A percentile compares a stretch with the other conserved stretches of the same genome.
These are phyloP conservation scores for Eurosta solidaginis DNA, from an alignment of 1,140 invertebrate species.

Conservation along the genomic window DNA sequence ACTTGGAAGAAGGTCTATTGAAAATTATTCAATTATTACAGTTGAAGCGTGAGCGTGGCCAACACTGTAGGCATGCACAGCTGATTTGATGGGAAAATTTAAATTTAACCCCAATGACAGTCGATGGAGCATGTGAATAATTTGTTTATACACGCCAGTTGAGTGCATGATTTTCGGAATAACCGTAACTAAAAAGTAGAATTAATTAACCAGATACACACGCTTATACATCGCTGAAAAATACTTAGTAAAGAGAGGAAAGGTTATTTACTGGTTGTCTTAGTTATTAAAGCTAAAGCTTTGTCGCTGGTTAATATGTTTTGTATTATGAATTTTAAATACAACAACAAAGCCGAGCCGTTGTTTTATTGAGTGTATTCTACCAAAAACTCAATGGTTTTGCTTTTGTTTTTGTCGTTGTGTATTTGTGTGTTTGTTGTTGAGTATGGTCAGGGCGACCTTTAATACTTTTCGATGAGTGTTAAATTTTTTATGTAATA, in stretches of 20 bases:
- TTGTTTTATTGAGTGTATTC: too few species aligned
- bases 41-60: too few species aligned
- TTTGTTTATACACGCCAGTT: not conserved
- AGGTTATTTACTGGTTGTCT: too few species aligned
- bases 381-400: too few species aligned
- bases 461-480: not conserved
- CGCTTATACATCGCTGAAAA: not conserved
- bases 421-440: not conserved
- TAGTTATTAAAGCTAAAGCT: not conserved
- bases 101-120: constrained; percentile 6
- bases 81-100: constrained; percentile 6
- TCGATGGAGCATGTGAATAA: not conserved
- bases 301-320: not conserved
- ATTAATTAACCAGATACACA: too few species aligned
- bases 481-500: not conserved
- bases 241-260: not conserved
- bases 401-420: not conserved
- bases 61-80: not conserved
- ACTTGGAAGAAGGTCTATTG: too few species aligned
- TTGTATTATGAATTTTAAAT: not conserved
- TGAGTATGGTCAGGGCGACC: constrained; percentile 23
- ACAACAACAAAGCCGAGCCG: not conserved
- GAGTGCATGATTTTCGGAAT: not conserved
- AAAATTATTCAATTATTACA: too few species aligned
- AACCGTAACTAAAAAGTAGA: not conserved